Base-by-base conservation (phyloP, 2,888 invertebrate genomes). In the Apamea crenata region DNA sequence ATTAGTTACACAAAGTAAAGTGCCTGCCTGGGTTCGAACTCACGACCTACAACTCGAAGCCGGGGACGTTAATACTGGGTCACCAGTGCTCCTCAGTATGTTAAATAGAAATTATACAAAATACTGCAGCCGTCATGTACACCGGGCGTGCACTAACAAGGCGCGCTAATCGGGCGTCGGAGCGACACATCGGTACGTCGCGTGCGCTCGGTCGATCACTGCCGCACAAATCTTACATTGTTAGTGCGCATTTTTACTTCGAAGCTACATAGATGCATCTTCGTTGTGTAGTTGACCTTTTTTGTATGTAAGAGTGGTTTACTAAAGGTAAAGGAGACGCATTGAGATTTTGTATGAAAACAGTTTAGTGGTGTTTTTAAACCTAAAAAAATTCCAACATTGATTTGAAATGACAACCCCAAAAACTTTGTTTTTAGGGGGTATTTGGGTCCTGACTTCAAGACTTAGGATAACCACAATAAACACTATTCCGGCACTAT, bases 131-230 rank as follows among this genome's bases (percentile, higher is more conserved):
- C 83, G 80, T 79, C 89, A 88, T 89, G 88, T 88, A 85, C 50
- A 59, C 89, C 84, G 16, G 75, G 78, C 84, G 50, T 70, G 71
- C 66, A 73, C 79, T 82, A 85, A 84, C 89, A 84, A 85, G 84
- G 84, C 81, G 74, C 84, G 83, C 90, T 90, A 90, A 90, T 90
- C 88, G 85, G 81, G 84, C 81, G 86, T 89, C 75, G 71, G 81
- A 81, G 81, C 87, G 89, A 86, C 89, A 83, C 85, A 77, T 78
- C 84, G 76, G 82, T 66, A 36, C 86, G 88, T 91, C 91, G 92
- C 92, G 91, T 90, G 91, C 91, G 80, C 83, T 47, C 80, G 80
- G 85, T 89, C 91, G 88, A 90, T 91, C 91, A 90, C 83, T 79
- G 83, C 83, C 83, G 83, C 82, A 87, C 87, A 88, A 88, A 87